These are phyloP conservation scores for Trachymyrmex cornetzi DNA, from an alignment of 1,140 invertebrate species.

Conservation along the genomic window DNA sequence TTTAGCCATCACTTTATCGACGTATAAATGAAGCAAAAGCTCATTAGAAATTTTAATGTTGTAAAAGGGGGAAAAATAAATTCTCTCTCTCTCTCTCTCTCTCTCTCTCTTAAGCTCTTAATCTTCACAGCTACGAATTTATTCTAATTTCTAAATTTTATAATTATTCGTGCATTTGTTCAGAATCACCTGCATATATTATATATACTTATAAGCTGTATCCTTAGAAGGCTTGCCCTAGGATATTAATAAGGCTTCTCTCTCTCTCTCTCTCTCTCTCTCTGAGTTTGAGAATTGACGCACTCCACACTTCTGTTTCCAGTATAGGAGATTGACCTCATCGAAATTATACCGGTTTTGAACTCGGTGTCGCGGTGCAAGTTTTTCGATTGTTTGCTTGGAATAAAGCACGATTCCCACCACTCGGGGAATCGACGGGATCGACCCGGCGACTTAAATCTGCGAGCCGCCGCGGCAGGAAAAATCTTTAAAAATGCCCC, in stretches of 20 bases:
- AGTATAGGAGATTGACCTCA: slow-evolving; percentile 22
- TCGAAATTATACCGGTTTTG: slow-evolving; percentile 53
- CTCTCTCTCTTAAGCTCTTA: too few species aligned
- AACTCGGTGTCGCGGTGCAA: slow-evolving; percentile 4
- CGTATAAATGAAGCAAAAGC: background rate
- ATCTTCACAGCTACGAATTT: too few species aligned
- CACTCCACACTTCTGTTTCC: slow-evolving; percentile 31
- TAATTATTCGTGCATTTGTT: too few species aligned
- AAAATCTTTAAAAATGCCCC: slow-evolving; percentile 84
- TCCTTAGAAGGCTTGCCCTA: too few species aligned
- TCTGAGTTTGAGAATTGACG: background rate
- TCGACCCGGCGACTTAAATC: slow-evolving; percentile 76
- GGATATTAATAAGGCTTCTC: too few species aligned
- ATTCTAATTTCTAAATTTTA: too few species aligned
- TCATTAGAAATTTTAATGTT: slow-evolving; percentile 11
- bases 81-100: too few species aligned
- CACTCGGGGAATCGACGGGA: slow-evolving; percentile 73
- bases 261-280: too few species aligned
- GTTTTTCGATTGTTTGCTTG: slow-evolving; percentile 53
- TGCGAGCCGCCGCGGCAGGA: slow-evolving; percentile 76
- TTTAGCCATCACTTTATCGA: background rate
- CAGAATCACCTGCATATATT: too few species aligned
- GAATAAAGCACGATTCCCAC: slow-evolving; percentile 57
- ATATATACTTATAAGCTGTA: too few species aligned
- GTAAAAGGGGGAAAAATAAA: background rate